Evolutionary conservation across 2,113 vertebrate genomes (phyloP), one percentile per base, ranked within the genome.

Genomic region (Caranx melampygus): DNA sequence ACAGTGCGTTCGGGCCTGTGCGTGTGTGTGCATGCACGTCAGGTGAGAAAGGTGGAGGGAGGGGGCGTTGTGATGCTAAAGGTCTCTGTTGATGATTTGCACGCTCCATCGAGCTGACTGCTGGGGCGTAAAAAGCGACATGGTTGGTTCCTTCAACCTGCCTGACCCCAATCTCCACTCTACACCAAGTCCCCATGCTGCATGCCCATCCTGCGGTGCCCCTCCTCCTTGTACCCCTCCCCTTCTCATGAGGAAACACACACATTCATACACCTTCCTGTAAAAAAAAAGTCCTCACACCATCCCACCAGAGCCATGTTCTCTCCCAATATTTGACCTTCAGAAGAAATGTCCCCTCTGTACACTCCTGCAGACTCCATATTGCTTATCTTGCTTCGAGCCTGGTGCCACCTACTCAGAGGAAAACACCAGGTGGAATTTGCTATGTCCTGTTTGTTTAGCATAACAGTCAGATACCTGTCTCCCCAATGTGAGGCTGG

Each of bases 61-160:
- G 79, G 62, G 60, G 60, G 81, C n/a, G 59, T 63, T 44, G 68
- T 75, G 87, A 89, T 88, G 90, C 90, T 93, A 94, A 94, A 94
- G 91, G 92, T 94, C 92, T 91, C 89, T 92, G 94, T 94, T 94
- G 93, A 93, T 94, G 91, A 94, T 95, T 94, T 94, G 89, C 91
- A 92, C 89, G 91, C 94, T 93, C 90, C 91, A 93, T 92, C 80
- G 88, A 90, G 91, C 91, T 78, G 90, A 88, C 87, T 79, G 72
- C 91, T 68, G 84, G 91, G 85, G 91, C 90, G 84, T 90, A 91
- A 92, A 94, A 94, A 94, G 89, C 64, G 91, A 93, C 93, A 94
- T 91, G 91, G 88, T 91, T 66, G 84, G 87, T 91, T 93, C 92
- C 86, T 90, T 90, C 90, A 92, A 94, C 93, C 94, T 88, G 81